A percentile compares a stretch with the other conserved stretches of the same genome.
Conservation (phyloP, 92 coral and sea anemone species). For the Nematostella vectensis region DNA sequence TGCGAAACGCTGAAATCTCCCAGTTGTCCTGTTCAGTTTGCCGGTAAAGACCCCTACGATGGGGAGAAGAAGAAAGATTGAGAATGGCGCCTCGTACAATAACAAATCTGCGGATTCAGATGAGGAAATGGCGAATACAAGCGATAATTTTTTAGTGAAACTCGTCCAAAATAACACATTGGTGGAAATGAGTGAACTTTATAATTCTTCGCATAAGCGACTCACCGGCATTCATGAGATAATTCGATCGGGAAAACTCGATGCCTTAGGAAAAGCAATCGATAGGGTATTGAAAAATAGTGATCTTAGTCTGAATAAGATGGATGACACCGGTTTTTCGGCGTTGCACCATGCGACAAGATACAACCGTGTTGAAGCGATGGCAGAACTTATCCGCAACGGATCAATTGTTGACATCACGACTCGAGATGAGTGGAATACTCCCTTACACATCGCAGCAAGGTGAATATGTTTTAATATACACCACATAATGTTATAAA, state of each 20-base stretch:
- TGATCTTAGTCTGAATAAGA: constrained; percentile 1
- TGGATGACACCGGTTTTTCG: constrained; percentile 52
- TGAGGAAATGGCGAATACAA: too few relatives aligned
- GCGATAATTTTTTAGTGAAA: too few relatives aligned
- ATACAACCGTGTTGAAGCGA: constrained; percentile 37
- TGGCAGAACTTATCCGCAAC: constrained; percentile 34
- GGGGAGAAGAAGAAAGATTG: too few relatives aligned
- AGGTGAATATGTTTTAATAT: constrained; percentile 50
- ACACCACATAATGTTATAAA: too few relatives aligned
- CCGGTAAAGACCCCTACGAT: too few relatives aligned
- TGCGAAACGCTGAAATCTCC: too few relatives aligned
- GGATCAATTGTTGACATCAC: constrained; percentile 45
- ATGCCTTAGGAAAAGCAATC: not conserved
- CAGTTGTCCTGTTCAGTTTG: too few relatives aligned
- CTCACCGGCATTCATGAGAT: not conserved
- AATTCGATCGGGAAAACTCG: not conserved
- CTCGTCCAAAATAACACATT: too few relatives aligned
- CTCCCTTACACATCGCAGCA: constrained; percentile 67
- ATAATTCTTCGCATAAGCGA: not conserved
- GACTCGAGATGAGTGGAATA: constrained; percentile 28
- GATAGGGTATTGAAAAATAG: not conserved
- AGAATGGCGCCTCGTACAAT: too few relatives aligned
- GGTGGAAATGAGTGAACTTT: not conserved
- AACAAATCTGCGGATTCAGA: too few relatives aligned
- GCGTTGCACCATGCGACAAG: constrained; percentile 55